Evolutionary conservation across 2,888 invertebrate genomes (phyloP), one percentile per base, ranked within the genome.

Genomic region (Drosophila kuntzei): DNA sequence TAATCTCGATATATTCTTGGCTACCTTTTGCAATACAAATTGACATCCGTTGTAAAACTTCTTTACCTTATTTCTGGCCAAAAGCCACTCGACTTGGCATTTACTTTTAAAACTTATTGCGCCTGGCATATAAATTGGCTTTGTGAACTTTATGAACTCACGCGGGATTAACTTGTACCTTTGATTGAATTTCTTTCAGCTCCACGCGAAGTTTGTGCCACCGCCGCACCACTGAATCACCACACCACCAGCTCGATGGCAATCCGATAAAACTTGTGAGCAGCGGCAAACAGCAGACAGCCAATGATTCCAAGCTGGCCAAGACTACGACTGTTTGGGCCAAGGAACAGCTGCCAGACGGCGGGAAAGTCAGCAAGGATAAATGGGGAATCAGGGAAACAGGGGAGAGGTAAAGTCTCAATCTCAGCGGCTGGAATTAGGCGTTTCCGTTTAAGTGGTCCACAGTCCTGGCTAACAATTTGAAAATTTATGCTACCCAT

Each of bases 151-250:
- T 82, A 90, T 90, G 90, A 87, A 87, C 89, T 87, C 87, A 89
- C 90, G 89, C 89, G 89, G 87, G 87, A 87, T 90, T 90, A 89
- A 89, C 76, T 87, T 87, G 87, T 88, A 85, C 89, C 86, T 88
- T 89, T 86, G 89, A 85, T 85, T 85, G 85, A 85, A 85, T 89
- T 85, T 86, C 83, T 88, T 85, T 86, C 71, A 60, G 69, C 60
- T 39, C 44, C 16, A 20, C 18, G 51, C 63, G 36, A 73, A 76
- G 67, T 81, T 80, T 75, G 36, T 18, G 27, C 63, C 59, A 32
- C 61, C 32, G 34, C 4, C 27, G 18, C 20, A 39, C 9, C 36
- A 53, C 41, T 1, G 9, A 27, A 50, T 0, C 25, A 32, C 29
- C 37, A 25, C 66, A 57, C 55, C 50, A 53, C 60, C 75, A 63